Evolutionary conservation across 2,113 vertebrate species (phyloP).

Genomic region (Xiphorhynchus elegans): DNA sequence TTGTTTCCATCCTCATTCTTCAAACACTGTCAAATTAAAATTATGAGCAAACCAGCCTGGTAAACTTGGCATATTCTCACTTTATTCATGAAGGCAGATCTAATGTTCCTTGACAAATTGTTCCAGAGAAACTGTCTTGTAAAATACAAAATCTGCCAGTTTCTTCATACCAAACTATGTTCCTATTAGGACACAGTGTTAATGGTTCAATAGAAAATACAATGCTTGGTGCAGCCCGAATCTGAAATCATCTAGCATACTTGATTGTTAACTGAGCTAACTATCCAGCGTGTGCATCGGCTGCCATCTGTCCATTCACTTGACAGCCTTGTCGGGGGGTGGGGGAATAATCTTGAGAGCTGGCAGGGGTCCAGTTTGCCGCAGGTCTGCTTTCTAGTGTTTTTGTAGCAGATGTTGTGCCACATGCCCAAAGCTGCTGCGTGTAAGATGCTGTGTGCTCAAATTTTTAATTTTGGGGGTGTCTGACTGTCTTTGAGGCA

Average conservation of each 20-base stretch:
- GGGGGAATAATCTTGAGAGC: not conserved
- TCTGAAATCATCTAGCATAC: slow-evolving; percentile 50
- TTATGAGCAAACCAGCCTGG: not conserved
- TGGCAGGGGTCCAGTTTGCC: slow-evolving; percentile 68
- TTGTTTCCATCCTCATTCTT: not conserved
- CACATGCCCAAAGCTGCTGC: slow-evolving; percentile 67
- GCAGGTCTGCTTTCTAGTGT: slow-evolving; percentile 68
- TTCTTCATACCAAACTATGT: not conserved
- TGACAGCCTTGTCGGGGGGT: slow-evolving; percentile 63
- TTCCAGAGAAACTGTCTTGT: slow-evolving; percentile 27
- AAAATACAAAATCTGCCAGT: not conserved
- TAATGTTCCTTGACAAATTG: slow-evolving; percentile 4
- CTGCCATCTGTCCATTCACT: slow-evolving; percentile 76
- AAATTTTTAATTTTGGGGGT: slow-evolving; percentile 35
- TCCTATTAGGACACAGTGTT: slow-evolving; percentile 20
- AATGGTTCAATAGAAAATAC: slow-evolving; percentile 50
- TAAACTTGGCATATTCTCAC: not conserved
- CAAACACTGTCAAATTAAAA: not conserved
- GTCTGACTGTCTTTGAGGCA: not conserved
- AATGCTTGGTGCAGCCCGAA: slow-evolving; percentile 19
- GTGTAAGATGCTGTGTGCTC: slow-evolving; percentile 39
- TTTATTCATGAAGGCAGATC: not conserved
- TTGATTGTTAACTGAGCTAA: slow-evolving; percentile 66
- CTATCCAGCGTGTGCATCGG: slow-evolving; percentile 13
- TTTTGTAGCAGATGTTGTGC: slow-evolving; percentile 74